Conservation (phyloP, 2,888 invertebrate genomes). For the Coelinius sp. region DNA sequence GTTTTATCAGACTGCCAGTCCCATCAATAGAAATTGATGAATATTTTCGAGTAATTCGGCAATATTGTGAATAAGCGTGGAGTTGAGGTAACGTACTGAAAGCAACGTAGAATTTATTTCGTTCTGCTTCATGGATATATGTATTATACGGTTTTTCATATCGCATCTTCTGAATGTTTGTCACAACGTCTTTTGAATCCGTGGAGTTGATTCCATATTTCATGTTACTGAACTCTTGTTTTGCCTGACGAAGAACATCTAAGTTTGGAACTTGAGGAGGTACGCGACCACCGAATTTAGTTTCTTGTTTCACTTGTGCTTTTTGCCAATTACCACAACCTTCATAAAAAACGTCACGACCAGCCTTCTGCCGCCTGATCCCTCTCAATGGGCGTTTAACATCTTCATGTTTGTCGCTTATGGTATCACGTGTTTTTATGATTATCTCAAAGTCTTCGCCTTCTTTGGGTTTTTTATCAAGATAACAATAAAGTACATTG, state of each 20-base stretch:
- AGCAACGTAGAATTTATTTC: conserved; percentile 34
- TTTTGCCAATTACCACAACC: conserved; percentile 32
- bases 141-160: conserved; percentile 19
- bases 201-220: conserved; percentile 29
- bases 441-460: conserved; percentile 9
- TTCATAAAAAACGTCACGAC: conserved; percentile 26
- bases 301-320: conserved; percentile 14
- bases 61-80: conserved; percentile 37
- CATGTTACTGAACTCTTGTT: conserved; percentile 34
- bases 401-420: conserved; percentile 29
- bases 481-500: conserved; percentile 22
- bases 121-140: conserved; percentile 36
- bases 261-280: conserved; percentile 32
- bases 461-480: conserved; percentile 18
- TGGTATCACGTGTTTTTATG: conserved; percentile 31
- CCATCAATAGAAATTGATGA: conserved; percentile 38
- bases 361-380: conserved; percentile 1
- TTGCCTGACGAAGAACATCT: conserved; percentile 26
- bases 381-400: conserved; percentile 36
- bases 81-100: conserved; percentile 36
- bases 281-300: conserved; percentile 38
- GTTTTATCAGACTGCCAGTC: conserved; percentile 38
- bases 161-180: conserved; percentile 34
- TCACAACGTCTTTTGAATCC: conserved; percentile 30
- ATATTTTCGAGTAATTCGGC: conserved; percentile 1